Evolutionary conservation across 2,888 invertebrate genomes (phyloP).

Genomic region (Nemotelus nigrinus): DNA sequence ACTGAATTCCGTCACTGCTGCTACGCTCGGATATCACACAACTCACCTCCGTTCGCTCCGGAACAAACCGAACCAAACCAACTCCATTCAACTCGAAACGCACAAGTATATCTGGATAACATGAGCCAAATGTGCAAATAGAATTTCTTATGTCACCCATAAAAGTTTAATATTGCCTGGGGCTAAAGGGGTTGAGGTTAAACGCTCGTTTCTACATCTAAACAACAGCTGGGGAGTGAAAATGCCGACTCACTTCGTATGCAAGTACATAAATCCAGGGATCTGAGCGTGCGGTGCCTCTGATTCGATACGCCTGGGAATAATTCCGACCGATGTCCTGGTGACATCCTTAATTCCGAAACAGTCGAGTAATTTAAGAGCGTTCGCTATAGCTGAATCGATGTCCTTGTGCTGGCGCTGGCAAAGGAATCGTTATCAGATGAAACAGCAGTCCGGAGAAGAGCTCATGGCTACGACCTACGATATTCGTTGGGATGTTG

Average conservation of each 20-base stretch:
- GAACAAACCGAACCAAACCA: neutral
- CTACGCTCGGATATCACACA: no score
- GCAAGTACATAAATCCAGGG: neutral
- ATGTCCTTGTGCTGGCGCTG: slow-evolving; percentile 19
- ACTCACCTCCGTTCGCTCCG: neutral
- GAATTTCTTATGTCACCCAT: slow-evolving; percentile 31
- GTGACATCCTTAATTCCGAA: slow-evolving; percentile 28
- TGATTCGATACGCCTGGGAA: neutral
- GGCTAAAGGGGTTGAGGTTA: slow-evolving; percentile 24
- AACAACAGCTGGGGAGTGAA: neutral
- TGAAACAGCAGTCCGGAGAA: neutral
- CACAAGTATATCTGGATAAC: slow-evolving; percentile 11
- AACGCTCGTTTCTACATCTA: neutral
- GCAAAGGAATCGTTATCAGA: slow-evolving; percentile 13
- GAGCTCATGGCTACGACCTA: neutral
- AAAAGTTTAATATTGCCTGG: slow-evolving; percentile 33
- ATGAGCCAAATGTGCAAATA: slow-evolving; percentile 32
- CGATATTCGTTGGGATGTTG: slow-evolving; percentile 15
- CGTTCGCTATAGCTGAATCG: slow-evolving; percentile 11
- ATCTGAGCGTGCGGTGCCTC: neutral
- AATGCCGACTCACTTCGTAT: neutral
- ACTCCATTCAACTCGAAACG: neutral
- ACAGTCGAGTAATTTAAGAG: slow-evolving; percentile 10
- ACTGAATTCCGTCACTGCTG: neutral
- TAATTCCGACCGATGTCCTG: slow-evolving; percentile 24